Percentiles rank a stretch among this genome's conserved stretches.
These are phyloP conservation scores for Trissolcus basalis DNA, from an alignment of 1,140 invertebrate species.

Conservation along the genomic window DNA sequence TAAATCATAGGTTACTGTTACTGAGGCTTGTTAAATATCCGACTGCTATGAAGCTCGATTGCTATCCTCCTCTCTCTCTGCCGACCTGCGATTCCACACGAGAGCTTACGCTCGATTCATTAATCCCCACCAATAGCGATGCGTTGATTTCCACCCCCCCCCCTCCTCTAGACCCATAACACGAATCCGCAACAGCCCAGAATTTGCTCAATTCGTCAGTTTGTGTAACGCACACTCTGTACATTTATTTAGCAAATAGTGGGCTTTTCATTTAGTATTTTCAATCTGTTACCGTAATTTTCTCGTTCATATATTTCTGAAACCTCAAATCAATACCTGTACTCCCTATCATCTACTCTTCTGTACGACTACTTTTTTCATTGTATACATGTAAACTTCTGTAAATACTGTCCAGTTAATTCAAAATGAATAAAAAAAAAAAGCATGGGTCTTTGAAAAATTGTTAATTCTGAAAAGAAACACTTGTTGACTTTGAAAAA, in stretches of 20 bases:
- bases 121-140: conserved; percentile 17
- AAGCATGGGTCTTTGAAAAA: no score
- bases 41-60: conserved; percentile 42
- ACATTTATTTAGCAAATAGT: conserved; percentile 38
- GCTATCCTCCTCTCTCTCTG: conserved; percentile 14
- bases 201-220: conserved; percentile 41
- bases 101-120: conserved; percentile 30
- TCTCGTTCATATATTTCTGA: conserved; percentile 7
- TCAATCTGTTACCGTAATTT: conserved; percentile 14
- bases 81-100: conserved; percentile 11
- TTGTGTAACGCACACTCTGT: conserved; percentile 25
- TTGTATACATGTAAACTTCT: no score
- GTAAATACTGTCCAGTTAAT: no score
- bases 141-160: conserved; percentile 19
- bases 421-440: no score
- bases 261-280: conserved; percentile 17
- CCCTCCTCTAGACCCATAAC: conserved; percentile 11
- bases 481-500: no score
- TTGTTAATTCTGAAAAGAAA: no score
- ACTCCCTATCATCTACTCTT: background rate
- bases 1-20: conserved; percentile 70
- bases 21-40: conserved; percentile 25
- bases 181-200: conserved; percentile 30
- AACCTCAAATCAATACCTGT: conserved; percentile 1
- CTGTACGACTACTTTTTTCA: no score